Evolutionary conservation across 2,888 invertebrate species (phyloP).

Genomic region (Liodrosophila aerea): DNA sequence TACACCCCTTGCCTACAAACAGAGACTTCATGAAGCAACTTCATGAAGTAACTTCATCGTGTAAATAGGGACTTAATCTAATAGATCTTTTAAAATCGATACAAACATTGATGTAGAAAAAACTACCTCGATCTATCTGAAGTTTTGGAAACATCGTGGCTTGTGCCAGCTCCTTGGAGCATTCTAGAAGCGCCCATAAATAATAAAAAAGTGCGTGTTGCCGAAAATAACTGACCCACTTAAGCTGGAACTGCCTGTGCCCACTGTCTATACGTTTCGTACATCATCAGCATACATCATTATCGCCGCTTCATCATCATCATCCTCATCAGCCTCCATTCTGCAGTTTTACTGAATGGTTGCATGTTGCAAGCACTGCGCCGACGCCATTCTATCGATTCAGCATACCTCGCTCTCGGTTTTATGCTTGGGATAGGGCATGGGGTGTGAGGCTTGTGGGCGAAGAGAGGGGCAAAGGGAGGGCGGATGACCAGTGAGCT

Average conservation of each 20-base stretch:
- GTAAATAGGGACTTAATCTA: no score
- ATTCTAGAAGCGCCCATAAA: neutral
- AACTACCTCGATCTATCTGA: no score
- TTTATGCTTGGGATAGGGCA: conserved; percentile 66
- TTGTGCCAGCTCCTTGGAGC: no score
- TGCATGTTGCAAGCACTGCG: conserved; percentile 47
- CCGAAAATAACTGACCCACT: conserved; percentile 55
- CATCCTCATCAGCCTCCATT: conserved; percentile 20
- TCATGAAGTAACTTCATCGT: no score
- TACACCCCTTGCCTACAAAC: no score
- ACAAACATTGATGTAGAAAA: no score
- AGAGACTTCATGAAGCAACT: no score
- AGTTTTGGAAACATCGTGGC: no score
- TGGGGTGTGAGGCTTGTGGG: conserved; percentile 29
- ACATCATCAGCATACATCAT: neutral
- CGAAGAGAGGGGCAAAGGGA: neutral
- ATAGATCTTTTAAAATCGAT: no score
- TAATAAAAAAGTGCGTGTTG: conserved; percentile 18
- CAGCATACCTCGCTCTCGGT: conserved; percentile 36
- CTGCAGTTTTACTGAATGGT: conserved; percentile 66
- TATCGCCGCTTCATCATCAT: neutral
- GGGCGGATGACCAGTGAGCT: conserved; percentile 21
- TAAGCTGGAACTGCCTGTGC: conserved; percentile 7
- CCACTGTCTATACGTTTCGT: conserved; percentile 1
- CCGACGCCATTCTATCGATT: conserved; percentile 65